Percentiles rank a stretch among this genome's conserved stretches.
phyloP scores from a whole-genome alignment of 1,140 invertebrate species.

The Helicoverpa zea region DNA sequence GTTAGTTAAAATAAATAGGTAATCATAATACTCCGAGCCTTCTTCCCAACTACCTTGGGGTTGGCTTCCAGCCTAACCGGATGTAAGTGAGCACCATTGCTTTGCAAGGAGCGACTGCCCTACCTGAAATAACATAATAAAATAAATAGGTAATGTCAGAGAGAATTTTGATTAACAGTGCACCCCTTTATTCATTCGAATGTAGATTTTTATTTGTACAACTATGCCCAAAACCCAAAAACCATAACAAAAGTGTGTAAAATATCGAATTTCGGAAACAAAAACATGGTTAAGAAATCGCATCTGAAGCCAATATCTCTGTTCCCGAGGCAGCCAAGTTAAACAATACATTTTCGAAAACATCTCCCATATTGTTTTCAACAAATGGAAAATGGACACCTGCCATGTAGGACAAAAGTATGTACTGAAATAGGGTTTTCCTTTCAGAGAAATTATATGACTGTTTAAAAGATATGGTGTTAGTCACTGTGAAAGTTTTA shows the following conservation, averaged over 20 bases:
- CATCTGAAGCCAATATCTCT: background rate
- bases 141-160: too few species aligned
- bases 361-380: background rate
- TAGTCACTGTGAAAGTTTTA: too few species aligned
- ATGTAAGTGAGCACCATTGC: too few species aligned
- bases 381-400: slow-evolving; percentile 2
- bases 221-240: slow-evolving; percentile 6
- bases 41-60: too few species aligned
- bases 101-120: too few species aligned
- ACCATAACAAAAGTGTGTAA: slow-evolving; percentile 14
- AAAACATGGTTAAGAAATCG: slow-evolving; percentile 10
- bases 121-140: too few species aligned
- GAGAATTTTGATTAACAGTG: too few species aligned
- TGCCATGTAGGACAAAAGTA: background rate
- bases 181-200: too few species aligned
- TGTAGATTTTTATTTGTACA: too few species aligned
- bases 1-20: too few species aligned
- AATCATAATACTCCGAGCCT: background rate
- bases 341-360: slow-evolving; percentile 13
- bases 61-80: too few species aligned
- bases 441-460: background rate
- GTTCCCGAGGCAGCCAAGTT: background rate
- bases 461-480: too few species aligned
- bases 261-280: slow-evolving; percentile 29
- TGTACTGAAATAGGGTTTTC: background rate